Percentiles rank a stretch among this genome's conserved stretches.
Conservation (phyloP, 2,888 invertebrate genomes). For the Mayetiola destructor region DNA sequence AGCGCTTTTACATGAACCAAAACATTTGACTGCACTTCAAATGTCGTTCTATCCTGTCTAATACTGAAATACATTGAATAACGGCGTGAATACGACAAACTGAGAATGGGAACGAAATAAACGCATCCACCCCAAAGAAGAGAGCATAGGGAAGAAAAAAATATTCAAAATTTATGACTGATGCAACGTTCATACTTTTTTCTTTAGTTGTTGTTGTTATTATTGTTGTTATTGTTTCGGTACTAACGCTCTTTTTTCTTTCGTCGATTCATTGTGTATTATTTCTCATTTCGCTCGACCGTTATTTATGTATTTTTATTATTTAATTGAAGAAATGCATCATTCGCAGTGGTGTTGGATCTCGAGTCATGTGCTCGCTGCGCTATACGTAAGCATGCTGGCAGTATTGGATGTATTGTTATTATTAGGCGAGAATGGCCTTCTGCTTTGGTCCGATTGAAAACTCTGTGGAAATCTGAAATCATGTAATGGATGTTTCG, state of each 20-base stretch:
- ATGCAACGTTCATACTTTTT: background rate
- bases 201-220: background rate
- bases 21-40: too few species aligned
- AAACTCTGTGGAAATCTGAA: constrained; percentile 10
- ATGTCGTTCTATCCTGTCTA: background rate
- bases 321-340: constrained; percentile 12
- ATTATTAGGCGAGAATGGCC: background rate
- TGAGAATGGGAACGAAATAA: too few species aligned
- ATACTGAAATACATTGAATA: background rate
- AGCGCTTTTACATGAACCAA: too few species aligned
- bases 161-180: constrained; percentile 8
- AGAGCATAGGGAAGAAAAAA: too few species aligned
- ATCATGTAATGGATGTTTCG: background rate
- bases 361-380: background rate
- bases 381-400: background rate
- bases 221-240: background rate
- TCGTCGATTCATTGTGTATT: background rate
- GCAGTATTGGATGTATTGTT: background rate
- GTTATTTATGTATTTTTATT: constrained; percentile 13
- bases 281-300: constrained; percentile 5
- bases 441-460: too few species aligned
- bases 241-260: background rate
- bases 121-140: background rate
- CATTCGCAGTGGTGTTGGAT: constrained; percentile 9
- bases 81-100: background rate